phyloP scores from a whole-genome alignment of 2,888 invertebrate genomes.

The Lutraria lutraria region DNA sequence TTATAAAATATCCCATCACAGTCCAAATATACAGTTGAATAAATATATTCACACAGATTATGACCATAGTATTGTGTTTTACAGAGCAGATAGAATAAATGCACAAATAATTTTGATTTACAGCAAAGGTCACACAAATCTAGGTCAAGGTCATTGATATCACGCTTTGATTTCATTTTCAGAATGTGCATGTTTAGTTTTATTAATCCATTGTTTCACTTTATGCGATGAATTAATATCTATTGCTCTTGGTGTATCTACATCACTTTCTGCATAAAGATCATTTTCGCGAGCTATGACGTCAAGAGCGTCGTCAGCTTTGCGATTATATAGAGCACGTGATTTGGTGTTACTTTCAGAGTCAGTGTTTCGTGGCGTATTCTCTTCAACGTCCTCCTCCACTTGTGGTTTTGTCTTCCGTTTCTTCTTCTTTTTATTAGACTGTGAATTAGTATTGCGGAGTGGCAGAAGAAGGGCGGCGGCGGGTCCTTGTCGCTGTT shows the following conservation, averaged over 20 bases:
- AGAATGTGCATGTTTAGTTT: conserved; percentile 45
- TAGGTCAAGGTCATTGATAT: not conserved
- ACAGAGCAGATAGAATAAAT: not conserved
- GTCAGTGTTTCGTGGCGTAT: conserved; percentile 49
- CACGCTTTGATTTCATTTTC: conserved; percentile 42
- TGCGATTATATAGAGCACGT: conserved; percentile 23
- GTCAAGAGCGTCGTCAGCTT: conserved; percentile 57
- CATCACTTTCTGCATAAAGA: conserved; percentile 46
- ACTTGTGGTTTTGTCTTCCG: conserved; percentile 28
- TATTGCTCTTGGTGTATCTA: conserved; percentile 56
- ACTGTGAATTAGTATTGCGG: conserved; percentile 42
- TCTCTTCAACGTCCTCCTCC: conserved; percentile 38
- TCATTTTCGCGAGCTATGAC: conserved; percentile 61
- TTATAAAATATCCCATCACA: conserved; percentile 11
- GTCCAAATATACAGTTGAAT: not conserved
- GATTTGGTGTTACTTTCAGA: not conserved
- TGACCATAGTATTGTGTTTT: not conserved
- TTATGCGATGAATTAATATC: conserved; percentile 61
- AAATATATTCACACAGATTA: not conserved
- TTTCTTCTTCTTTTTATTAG: conserved; percentile 68
- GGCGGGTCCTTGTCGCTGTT: conserved; percentile 54
- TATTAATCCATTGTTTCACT: conserved; percentile 71
- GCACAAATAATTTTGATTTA: not conserved
- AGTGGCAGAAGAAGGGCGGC: conserved; percentile 62
- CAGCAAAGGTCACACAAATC: not conserved